These are phyloP conservation scores for Tympanuchus pallidicinctus DNA, from an alignment of 2,113 vertebrate species.

Conservation along the genomic window DNA sequence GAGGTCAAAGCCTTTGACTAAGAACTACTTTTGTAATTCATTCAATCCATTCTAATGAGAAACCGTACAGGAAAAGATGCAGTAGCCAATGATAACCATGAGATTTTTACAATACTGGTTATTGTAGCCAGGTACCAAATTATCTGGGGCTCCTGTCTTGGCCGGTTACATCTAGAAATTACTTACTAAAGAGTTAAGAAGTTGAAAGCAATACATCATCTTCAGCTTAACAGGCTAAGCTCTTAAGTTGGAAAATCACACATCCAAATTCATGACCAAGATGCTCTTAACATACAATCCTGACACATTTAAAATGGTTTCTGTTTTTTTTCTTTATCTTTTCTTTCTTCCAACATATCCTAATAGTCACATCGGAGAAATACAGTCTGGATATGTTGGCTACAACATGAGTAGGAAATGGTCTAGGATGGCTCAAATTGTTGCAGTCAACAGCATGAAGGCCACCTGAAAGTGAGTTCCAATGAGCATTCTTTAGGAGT, in stretches of 20 bases:
- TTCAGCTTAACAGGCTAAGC: background rate
- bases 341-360: background rate
- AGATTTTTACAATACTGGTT: background rate
- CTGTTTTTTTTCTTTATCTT: background rate
- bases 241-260: background rate
- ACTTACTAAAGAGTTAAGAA: background rate
- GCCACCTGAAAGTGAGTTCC: background rate
- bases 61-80: background rate
- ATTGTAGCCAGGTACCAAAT: background rate
- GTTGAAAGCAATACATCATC: background rate
- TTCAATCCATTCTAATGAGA: background rate
- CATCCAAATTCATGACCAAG: background rate
- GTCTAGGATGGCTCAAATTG: background rate
- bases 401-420: background rate
- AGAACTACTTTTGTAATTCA: background rate
- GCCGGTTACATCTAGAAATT: background rate
- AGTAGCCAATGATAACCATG: background rate
- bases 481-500: background rate
- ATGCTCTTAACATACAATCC: background rate
- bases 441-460: background rate
- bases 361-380: background rate
- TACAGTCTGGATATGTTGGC: background rate
- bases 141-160: background rate
- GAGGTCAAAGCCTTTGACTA: background rate
- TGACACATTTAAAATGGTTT: background rate